Evolutionary conservation across 2,888 invertebrate genomes (phyloP).

Genomic region (Nephrotoma flavescens): DNA sequence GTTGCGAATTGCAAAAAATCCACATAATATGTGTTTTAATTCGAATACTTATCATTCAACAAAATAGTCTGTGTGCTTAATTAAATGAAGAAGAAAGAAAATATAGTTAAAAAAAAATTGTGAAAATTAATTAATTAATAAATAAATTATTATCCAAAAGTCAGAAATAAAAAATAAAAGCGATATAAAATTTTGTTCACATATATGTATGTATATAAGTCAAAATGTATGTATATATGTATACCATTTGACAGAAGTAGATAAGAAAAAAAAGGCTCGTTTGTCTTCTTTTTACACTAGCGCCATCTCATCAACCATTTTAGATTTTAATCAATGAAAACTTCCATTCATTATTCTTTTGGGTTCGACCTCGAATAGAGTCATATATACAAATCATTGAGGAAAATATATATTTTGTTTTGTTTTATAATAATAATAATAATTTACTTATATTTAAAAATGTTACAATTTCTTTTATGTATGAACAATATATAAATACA

Average conservation of each 20-base stretch:
- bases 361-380: slow-evolving; percentile 11
- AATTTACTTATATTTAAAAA: neutral
- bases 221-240: neutral
- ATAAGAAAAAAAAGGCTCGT: slow-evolving; percentile 4
- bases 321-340: slow-evolving; percentile 15
- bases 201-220: neutral
- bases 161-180: neutral
- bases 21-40: neutral
- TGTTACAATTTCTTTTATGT: neutral
- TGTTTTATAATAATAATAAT: neutral
- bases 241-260: slow-evolving; percentile 2
- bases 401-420: neutral
- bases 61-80: neutral
- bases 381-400: slow-evolving; percentile 5
- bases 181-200: neutral
- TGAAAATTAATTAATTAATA: neutral
- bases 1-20: neutral
- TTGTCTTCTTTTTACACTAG: slow-evolving; percentile 3
- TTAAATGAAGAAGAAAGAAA: neutral
- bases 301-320: slow-evolving; percentile 6
- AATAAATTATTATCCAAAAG: neutral
- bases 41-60: neutral
- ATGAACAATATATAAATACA: neutral
- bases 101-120: neutral
- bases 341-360: slow-evolving; percentile 14